Evolutionary conservation across 37 sponge, comb jelly and placozoan genomes (phyloP), one percentile per base, ranked within the genome.

Genomic region (Lycopodina hypogea): DNA sequence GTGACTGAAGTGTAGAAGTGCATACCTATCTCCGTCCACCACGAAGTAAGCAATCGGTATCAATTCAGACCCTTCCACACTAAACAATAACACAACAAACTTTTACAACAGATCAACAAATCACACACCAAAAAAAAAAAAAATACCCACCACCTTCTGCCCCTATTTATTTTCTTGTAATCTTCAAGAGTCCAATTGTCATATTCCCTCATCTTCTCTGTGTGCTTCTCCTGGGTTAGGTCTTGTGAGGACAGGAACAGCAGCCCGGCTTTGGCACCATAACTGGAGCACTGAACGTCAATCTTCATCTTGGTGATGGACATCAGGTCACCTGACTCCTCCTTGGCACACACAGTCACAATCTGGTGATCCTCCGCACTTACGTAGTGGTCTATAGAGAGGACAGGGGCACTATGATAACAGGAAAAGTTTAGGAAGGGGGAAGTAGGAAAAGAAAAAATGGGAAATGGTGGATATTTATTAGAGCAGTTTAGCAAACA

Each of bases 341-440:
- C 75, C 48, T 68, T 32, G 24, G 86, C 38, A 19, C 82, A 29
- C 28, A 86, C 28, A 15, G 77, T 86, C 23, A 90, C 83, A 7
- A 82, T 67, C 40, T 74, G 79, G 61, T 83, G 82, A 14, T 79
- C 83, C 24, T 72, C 52, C 0, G 33, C 82, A 69, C 83, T 90
- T 37, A 86, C 65, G 63, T 86, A 90, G 0, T 74, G 19, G 56
- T 61, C n/a, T 52, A n/a, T 30, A 53, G 55, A 24, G 63, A 69
- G 26, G 52, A 65, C 39, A 18, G 51, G 72, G 51, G 24, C 7
- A 40, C 9, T 36, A 14, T 35, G 38, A 22, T 9, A 37, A 15
- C 17, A 53, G 19, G 41, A 40, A 37, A n/a, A 28, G 51, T 57
- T 23, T 42, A n/a, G 39, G 56, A 34, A 48, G 45, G 48, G 60